Base-by-base conservation (phyloP, 1,140 invertebrate genomes). In the Drosophila willistoni region DNA sequence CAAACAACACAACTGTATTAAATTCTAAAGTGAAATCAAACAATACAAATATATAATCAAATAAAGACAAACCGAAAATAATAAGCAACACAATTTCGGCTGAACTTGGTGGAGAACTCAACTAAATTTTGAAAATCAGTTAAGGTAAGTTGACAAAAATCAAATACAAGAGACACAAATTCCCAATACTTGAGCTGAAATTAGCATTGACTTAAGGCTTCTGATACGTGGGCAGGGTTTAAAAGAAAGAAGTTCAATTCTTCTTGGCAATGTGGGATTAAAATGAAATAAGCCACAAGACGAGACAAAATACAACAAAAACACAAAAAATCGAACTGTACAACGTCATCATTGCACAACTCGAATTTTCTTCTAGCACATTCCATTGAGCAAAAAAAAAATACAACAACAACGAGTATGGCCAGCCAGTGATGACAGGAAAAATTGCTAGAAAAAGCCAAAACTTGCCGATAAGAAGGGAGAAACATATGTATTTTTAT, bases 311-410 rank as follows among this genome's bases (percentile, higher is more conserved):
- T 29, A 73, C 65, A 57, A 73, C 67, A 57, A 66, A 39, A 34
- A 34, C 9, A 51, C 36, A 44, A 66, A 61, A 64, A 79, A 62
- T 67, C 57, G 60, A 77, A 68, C 62, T 61, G 54, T 59, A 75
- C 60, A 60, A 75, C 72, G 74, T 68, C 73, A 74, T 22, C 64
- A 42, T 69, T 87, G 84, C 84, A 87, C 84, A 87, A 87, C 84
- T 69, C 44, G 65, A 71, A 62, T 76, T 55, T 89, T 87, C 84
- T 87, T 87, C 84, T 87, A 84, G 84, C 70, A 90, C 65, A 64
- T 90, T 87, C 84, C 71, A 87, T 62, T 56, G 68, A 73, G 61
- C 63, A 36, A 68, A 61, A 7, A 9, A 51, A 19, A 3, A 22
- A 19, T 10, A 34, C 33, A 3, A 22, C 67, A 55, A 54, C 59